Conservation (phyloP, 2,797 vertebrate genomes). For the Ibycter americanus region DNA sequence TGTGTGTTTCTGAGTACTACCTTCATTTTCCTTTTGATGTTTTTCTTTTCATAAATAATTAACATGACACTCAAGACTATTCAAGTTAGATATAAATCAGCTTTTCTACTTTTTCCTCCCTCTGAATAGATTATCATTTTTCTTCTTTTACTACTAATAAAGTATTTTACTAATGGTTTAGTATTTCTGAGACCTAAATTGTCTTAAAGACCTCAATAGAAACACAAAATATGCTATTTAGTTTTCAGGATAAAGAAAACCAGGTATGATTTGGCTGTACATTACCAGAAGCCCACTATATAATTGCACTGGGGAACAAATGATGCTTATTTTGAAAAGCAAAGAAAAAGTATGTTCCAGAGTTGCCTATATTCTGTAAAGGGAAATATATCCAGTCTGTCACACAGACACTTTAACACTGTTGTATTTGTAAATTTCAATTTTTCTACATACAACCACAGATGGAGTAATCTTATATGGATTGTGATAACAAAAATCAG, state of each 20-base stretch:
- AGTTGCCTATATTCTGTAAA: not conserved
- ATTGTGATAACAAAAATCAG: not conserved
- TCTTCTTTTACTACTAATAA: not conserved
- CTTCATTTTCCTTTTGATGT: not conserved
- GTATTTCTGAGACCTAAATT: not conserved
- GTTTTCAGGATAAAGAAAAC: not conserved
- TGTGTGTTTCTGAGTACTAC: not conserved
- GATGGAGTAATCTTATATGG: not conserved
- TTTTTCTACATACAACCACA: not conserved
- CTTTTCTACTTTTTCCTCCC: not conserved
- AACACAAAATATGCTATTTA: not conserved
- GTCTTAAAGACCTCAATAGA: not conserved
- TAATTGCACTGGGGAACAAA: not conserved
- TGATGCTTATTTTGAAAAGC: not conserved
- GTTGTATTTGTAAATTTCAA: not conserved
- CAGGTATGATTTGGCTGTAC: not conserved
- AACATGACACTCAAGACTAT: not conserved
- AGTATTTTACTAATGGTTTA: not conserved
- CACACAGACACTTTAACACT: not conserved
- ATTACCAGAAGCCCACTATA: not conserved
- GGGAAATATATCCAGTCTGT: not conserved
- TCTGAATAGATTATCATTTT: not conserved
- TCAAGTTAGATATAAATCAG: not conserved
- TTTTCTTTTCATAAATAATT: not conserved
- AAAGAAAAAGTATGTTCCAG: not conserved